phyloP scores from a whole-genome alignment of 2,888 invertebrate genomes.

The Tachina lurida region DNA sequence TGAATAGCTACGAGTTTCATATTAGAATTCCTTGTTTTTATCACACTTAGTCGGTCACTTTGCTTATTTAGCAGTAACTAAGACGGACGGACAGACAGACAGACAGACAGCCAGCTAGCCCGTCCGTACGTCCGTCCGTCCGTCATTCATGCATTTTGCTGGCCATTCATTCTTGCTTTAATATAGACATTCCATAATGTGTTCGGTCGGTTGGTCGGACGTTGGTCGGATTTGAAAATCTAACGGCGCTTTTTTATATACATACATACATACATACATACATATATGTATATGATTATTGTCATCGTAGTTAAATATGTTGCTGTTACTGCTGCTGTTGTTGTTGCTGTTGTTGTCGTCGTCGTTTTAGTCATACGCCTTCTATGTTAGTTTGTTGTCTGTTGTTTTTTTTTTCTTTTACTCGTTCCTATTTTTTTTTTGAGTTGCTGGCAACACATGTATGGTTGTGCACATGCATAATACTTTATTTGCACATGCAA shows the following conservation, averaged over 20 bases:
- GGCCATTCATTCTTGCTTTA: conserved; percentile 54
- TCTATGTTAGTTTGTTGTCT: conserved; percentile 53
- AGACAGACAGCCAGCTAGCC: background rate
- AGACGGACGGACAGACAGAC: background rate
- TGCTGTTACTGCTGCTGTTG: conserved; percentile 18
- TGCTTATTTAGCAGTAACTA: background rate
- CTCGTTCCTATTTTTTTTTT: conserved; percentile 27
- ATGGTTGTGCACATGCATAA: conserved; percentile 48
- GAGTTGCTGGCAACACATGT: conserved; percentile 32
- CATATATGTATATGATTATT: conserved; percentile 53
- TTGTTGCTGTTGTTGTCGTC: conserved; percentile 29
- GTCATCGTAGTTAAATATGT: conserved; percentile 43
- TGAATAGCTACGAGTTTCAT: conserved; percentile 10
- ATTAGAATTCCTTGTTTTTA: background rate
- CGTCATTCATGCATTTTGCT: conserved; percentile 44
- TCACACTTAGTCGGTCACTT: conserved; percentile 61
- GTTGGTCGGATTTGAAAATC: conserved; percentile 44
- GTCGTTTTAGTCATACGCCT: conserved; percentile 57
- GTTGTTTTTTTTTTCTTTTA: conserved; percentile 1
- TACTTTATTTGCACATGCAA: conserved; percentile 68
- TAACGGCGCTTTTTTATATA: conserved; percentile 51
- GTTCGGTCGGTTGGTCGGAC: conserved; percentile 16
- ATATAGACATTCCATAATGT: conserved; percentile 49
- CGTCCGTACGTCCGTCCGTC: background rate
- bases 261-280: too few relatives aligned